Base-by-base conservation (phyloP, 2,113 vertebrate genomes). In the Vidua chalybeata region DNA sequence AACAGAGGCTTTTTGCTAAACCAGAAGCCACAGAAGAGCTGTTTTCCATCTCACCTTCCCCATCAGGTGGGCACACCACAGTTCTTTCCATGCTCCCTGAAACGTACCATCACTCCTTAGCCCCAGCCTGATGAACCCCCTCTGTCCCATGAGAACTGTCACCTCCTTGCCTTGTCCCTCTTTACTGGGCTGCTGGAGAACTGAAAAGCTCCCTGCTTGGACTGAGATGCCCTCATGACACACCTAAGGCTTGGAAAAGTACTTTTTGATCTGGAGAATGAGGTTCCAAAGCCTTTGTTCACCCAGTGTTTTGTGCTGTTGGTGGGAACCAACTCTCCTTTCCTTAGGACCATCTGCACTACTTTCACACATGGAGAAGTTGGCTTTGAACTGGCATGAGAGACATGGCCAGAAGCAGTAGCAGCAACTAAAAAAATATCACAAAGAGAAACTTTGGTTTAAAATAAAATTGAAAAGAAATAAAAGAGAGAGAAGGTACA, bases 401-500 rank as follows among this genome's bases (percentile, higher is more conserved):
- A 95, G 84, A 96, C 45, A 78, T 55, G 91, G 86, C 93, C 71
- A 89, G 95, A 96, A 96, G 97, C 83, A 97, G 95, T 33, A 98
- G 96, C 96, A 98, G 97, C 97, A 97, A 94, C 91, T 95, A 96
- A 95, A 97, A 87, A 88, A 75, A 79, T 15, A 67, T 30, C 72
- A 95, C 90, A 83, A 93, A 97, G 93, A 97, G 88, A 95, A 95
- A 95, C 96, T 97, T 97, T 97, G 97, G 97, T 97, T 97, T 97
- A 96, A 97, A 98, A 98, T 64, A 61, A 94, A 93, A 81, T 7
- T 9, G 59, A 64, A 80, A 94, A 87, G 63, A 67, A 85, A 71
- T 72, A 84, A n/a, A 88, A 93, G 95, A 94, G 92, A 86, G 72
- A 92, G 75, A 90, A 97, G 95, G 95, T 97, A 97, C 96, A 96